Conservation (phyloP, 2,888 invertebrate species). For the Hemicrepidius hirtus region DNA sequence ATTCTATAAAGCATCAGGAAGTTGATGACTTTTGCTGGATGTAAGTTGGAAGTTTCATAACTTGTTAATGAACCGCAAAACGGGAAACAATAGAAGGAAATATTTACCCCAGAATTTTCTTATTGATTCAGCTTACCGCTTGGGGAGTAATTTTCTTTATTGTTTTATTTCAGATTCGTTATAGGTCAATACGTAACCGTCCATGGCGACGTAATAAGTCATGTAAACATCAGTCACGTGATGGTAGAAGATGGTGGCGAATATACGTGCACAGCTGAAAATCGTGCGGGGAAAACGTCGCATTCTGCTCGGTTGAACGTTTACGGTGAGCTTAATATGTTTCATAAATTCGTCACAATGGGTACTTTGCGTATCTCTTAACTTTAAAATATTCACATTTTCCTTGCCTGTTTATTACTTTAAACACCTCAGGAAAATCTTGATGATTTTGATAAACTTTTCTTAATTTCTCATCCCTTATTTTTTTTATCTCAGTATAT, state of each 20-base stretch:
- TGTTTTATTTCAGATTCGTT: slow-evolving; percentile 76
- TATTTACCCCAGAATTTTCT: slow-evolving; percentile 9
- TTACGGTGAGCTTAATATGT: slow-evolving; percentile 77
- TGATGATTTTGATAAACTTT: no score
- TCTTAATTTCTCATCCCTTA: no score
- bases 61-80: slow-evolving; percentile 38
- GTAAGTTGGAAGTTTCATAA: slow-evolving; percentile 30
- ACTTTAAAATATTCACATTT: background rate
- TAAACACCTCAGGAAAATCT: no score
- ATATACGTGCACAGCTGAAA: slow-evolving; percentile 85
- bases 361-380: background rate
- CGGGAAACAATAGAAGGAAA: slow-evolving; percentile 31
- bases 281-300: slow-evolving; percentile 82
- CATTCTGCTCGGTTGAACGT: slow-evolving; percentile 87
- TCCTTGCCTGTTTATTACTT: background rate
- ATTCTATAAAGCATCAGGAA: slow-evolving; percentile 12
- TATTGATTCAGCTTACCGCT: slow-evolving; percentile 7
- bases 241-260: slow-evolving; percentile 88
- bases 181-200: slow-evolving; percentile 86
- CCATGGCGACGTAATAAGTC: slow-evolving; percentile 88
- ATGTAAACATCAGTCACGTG: slow-evolving; percentile 87
- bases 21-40: slow-evolving; percentile 27
- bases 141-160: slow-evolving; percentile 19
- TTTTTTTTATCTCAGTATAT: no score
- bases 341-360: slow-evolving; percentile 14